These are phyloP conservation scores for Gymnoscelis rufifasciata DNA, from an alignment of 2,888 invertebrate species.

Conservation along the genomic window DNA sequence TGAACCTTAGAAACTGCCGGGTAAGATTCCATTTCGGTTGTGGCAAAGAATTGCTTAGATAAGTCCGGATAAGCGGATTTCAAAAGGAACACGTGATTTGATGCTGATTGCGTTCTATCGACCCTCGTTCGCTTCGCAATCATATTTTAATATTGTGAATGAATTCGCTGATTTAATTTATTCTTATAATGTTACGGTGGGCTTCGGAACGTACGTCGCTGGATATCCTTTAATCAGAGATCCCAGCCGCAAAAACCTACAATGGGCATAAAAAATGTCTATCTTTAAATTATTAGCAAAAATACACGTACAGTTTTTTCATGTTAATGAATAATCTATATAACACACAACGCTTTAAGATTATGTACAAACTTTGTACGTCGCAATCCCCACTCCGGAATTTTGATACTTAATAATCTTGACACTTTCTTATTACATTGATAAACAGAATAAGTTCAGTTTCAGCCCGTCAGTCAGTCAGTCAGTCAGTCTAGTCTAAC, in stretches of 20 bases:
- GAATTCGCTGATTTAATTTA: constrained; percentile 63
- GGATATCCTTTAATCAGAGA: neutral
- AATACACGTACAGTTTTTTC: too few species aligned
- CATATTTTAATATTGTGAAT: constrained; percentile 75
- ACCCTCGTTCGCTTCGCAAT: constrained; percentile 44
- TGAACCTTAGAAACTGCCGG: constrained; percentile 31
- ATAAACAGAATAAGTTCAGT: too few species aligned
- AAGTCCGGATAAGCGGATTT: constrained; percentile 69
- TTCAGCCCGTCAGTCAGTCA: too few species aligned
- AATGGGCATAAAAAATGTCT: too few species aligned
- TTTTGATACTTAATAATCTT: too few species aligned
- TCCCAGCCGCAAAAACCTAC: neutral
- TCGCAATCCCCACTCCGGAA: too few species aligned
- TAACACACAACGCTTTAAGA: too few species aligned
- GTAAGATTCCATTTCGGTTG: constrained; percentile 42
- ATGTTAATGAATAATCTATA: too few species aligned
- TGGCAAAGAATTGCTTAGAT: constrained; percentile 38
- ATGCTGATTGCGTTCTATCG: constrained; percentile 65
- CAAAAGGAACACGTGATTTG: constrained; percentile 74
- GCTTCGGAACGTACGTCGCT: constrained; percentile 15
- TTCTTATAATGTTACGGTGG: constrained; percentile 39
- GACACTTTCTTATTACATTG: too few species aligned
- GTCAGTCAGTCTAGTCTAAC: too few species aligned
- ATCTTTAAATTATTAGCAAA: too few species aligned
- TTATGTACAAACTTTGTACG: too few species aligned